phyloP scores from a whole-genome alignment of 2,888 invertebrate genomes.

The Plagiodera versicolora region DNA sequence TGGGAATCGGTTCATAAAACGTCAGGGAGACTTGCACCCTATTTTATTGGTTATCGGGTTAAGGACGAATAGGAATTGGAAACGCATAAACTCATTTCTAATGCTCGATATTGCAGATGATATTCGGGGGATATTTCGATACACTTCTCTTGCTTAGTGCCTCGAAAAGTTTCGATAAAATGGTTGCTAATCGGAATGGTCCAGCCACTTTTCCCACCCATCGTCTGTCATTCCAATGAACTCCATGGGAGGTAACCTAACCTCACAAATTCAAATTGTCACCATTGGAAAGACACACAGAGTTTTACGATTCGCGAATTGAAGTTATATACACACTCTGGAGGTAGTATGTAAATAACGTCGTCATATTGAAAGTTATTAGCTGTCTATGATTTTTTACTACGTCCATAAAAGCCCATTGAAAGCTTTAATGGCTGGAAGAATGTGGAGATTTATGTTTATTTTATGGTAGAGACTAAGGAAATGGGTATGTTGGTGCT shows the following conservation, averaged over 20 bases:
- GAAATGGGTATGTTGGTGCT: neutral
- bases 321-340: neutral
- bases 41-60: neutral
- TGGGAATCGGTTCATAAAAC: neutral
- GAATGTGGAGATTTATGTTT: conserved; percentile 5
- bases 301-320: neutral
- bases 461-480: conserved; percentile 4
- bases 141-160: too few relatives aligned
- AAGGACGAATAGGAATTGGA: too few relatives aligned
- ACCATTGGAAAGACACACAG: conserved; percentile 6
- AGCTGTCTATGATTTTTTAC: conserved; percentile 7
- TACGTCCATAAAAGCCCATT: conserved; percentile 25
- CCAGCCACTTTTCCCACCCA: too few relatives aligned
- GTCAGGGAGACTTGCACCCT: neutral
- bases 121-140: too few relatives aligned
- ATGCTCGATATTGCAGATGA: too few relatives aligned
- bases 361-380: conserved; percentile 9
- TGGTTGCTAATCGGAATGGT: too few relatives aligned
- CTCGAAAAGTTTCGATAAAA: too few relatives aligned
- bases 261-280: too few relatives aligned
- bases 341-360: conserved; percentile 18
- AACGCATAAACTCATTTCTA: too few relatives aligned
- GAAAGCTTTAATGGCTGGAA: neutral
- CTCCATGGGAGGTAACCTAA: too few relatives aligned
- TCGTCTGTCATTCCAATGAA: too few relatives aligned